Conservation (phyloP, 2,888 invertebrate species). For the Tetragnatha montana region DNA sequence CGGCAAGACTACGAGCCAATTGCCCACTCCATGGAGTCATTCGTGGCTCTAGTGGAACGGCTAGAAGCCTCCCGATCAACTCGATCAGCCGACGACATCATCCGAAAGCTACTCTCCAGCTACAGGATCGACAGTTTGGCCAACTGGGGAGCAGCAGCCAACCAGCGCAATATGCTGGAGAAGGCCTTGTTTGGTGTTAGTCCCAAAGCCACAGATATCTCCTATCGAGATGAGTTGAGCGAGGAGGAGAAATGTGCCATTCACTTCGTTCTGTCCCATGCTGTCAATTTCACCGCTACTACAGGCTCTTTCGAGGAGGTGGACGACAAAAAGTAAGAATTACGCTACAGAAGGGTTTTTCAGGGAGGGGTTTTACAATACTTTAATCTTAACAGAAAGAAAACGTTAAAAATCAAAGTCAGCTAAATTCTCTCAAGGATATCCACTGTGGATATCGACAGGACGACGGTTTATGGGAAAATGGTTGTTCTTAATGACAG, state of each 20-base stretch:
- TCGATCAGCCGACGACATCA: background rate
- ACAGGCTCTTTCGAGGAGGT: background rate
- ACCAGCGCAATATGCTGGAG: conserved; percentile 4
- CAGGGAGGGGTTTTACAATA: background rate
- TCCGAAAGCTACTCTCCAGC: conserved; percentile 24
- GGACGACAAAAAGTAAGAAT: conserved; percentile 5
- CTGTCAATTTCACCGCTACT: conserved; percentile 49
- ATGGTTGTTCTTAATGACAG: background rate
- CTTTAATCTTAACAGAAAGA: background rate
- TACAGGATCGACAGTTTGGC: conserved; percentile 32
- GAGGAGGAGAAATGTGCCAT: conserved; percentile 72
- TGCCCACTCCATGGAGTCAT: conserved; percentile 67
- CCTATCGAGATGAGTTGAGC: conserved; percentile 61
- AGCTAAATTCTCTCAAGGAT: too few relatives aligned
- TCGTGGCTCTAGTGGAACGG: conserved; percentile 69
- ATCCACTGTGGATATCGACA: too few relatives aligned
- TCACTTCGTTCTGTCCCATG: conserved; percentile 72
- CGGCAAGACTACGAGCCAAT: conserved; percentile 69
- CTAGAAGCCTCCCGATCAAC: conserved; percentile 41
- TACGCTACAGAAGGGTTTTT: background rate
- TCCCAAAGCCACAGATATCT: background rate
- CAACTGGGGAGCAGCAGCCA: background rate
- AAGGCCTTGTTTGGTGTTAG: conserved; percentile 14
- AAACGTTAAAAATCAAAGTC: background rate
- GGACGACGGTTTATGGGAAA: background rate